phyloP scores from a whole-genome alignment of 2,888 invertebrate species.

The Nephrotoma flavescens region DNA sequence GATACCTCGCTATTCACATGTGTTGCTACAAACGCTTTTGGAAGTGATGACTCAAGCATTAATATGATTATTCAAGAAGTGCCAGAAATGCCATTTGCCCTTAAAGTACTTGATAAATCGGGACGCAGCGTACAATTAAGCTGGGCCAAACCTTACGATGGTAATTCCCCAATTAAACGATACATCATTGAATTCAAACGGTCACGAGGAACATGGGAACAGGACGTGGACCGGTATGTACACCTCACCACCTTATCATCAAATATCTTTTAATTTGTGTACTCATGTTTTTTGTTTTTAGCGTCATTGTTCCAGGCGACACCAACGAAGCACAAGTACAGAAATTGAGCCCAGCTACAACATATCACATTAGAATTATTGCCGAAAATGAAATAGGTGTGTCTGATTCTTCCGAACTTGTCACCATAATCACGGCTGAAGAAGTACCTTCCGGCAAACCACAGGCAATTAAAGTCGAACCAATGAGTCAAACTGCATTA shows the following conservation, averaged over 20 bases:
- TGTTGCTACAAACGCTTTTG: slow-evolving; percentile 85
- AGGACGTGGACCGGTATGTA: slow-evolving; percentile 55
- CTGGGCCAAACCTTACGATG: slow-evolving; percentile 86
- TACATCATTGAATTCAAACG: slow-evolving; percentile 86
- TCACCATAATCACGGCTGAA: slow-evolving; percentile 90
- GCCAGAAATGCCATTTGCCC: slow-evolving; percentile 69
- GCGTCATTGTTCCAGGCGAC: slow-evolving; percentile 74
- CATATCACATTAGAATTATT: slow-evolving; percentile 82
- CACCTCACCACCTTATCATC: background rate
- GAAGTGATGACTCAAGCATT: slow-evolving; percentile 88
- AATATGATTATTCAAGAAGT: slow-evolving; percentile 86
- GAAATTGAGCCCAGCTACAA: slow-evolving; percentile 77
- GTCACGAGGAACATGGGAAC: slow-evolving; percentile 66
- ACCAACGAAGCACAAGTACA: slow-evolving; percentile 81
- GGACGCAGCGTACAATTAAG: slow-evolving; percentile 80
- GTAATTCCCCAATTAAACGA: slow-evolving; percentile 77
- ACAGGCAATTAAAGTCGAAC: slow-evolving; percentile 69
- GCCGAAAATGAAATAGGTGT: slow-evolving; percentile 88
- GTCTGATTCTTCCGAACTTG: slow-evolving; percentile 85
- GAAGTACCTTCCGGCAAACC: slow-evolving; percentile 78
- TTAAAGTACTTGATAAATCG: slow-evolving; percentile 81
- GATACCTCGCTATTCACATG: slow-evolving; percentile 86
- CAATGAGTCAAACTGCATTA: slow-evolving; percentile 73
- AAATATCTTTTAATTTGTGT: background rate
- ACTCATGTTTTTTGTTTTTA: background rate